These are phyloP conservation scores for Parelbella ahira DNA, from an alignment of 2,888 invertebrate species.

Conservation along the genomic window DNA sequence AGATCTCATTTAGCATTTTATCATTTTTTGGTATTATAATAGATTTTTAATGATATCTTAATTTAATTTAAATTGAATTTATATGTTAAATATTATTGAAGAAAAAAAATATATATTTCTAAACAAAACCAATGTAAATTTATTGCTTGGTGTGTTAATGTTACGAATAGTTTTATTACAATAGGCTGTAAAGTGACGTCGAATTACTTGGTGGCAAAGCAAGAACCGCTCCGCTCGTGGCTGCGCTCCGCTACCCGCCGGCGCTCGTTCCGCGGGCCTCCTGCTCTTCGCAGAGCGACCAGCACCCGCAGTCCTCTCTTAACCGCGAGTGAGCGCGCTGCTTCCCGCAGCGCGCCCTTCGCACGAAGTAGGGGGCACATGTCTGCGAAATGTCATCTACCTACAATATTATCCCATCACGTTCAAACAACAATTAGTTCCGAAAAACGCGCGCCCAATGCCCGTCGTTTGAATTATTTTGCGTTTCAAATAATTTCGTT, in stretches of 20 bases:
- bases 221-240: constrained; percentile 26
- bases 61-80: too few relatives aligned
- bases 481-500: constrained; percentile 3
- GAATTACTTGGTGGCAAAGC: too few relatives aligned
- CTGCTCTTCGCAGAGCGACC: constrained; percentile 37
- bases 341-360: constrained; percentile 68
- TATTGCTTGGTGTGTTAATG: too few relatives aligned
- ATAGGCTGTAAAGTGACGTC: too few relatives aligned
- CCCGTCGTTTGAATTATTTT: constrained; percentile 17
- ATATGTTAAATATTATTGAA: too few relatives aligned
- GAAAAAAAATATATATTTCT: too few relatives aligned
- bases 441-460: constrained; percentile 52
- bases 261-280: constrained; percentile 40
- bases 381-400: constrained; percentile 69
- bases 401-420: constrained; percentile 59
- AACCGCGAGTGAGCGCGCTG: constrained; percentile 78
- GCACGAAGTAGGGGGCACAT: constrained; percentile 60
- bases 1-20: too few relatives aligned
- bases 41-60: too few relatives aligned
- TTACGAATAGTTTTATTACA: neutral
- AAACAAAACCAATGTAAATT: too few relatives aligned
- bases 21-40: too few relatives aligned
- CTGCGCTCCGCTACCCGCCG: constrained; percentile 25
- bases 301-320: constrained; percentile 68
- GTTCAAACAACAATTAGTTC: constrained; percentile 59